phyloP scores from a whole-genome alignment of 2,113 vertebrate species.

The Nettapus auritus region DNA sequence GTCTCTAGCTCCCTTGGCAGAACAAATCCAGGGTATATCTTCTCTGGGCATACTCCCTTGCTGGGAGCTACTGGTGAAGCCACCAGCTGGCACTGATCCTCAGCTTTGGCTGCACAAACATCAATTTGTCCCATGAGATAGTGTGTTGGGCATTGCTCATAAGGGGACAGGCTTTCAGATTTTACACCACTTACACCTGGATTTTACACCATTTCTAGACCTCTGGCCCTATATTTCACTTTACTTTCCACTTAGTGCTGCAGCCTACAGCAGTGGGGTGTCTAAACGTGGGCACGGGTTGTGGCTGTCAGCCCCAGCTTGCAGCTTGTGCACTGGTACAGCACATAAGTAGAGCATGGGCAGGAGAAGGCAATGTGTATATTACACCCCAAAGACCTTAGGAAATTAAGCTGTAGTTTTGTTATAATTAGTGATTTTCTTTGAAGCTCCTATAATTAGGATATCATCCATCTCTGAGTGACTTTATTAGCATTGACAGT shows the following conservation, averaged over 20 bases:
- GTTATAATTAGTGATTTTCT: background rate
- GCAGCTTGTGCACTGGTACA: too few species aligned
- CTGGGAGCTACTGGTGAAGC: too few species aligned
- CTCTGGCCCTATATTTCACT: background rate
- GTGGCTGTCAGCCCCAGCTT: background rate
- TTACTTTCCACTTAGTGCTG: background rate
- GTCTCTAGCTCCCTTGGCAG: too few species aligned
- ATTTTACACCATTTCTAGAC: background rate
- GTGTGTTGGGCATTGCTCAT: too few species aligned
- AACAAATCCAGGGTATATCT: too few species aligned
- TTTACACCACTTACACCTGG: too few species aligned
- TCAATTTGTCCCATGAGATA: too few species aligned
- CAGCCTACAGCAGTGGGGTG: background rate
- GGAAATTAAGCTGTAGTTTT: background rate
- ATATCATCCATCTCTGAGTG: background rate
- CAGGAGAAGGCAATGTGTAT: background rate
- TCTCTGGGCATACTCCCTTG: too few species aligned
- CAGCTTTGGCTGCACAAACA: too few species aligned
- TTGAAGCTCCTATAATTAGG: background rate
- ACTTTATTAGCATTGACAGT: background rate
- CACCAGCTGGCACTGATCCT: too few species aligned
- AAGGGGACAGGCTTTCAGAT: too few species aligned
- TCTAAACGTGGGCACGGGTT: background rate
- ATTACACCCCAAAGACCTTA: background rate
- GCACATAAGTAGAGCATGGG: rapidly evolving